phyloP scores from a whole-genome alignment of 2,888 invertebrate species.

The Agriopis aurantiaria region DNA sequence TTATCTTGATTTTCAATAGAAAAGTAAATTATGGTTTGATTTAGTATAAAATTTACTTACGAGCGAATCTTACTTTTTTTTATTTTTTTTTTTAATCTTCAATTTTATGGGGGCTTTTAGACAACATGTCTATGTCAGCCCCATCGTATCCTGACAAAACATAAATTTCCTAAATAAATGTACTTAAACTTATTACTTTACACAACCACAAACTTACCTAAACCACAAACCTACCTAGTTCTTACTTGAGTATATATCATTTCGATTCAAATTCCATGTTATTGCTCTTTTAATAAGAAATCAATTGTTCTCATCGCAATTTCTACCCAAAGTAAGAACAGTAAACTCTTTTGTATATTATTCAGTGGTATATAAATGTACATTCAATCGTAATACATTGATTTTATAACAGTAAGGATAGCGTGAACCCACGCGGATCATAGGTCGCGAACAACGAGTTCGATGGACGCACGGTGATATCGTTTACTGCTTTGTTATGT shows the following conservation, averaged over 20 bases:
- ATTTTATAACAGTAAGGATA: constrained; percentile 31
- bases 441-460: constrained; percentile 68
- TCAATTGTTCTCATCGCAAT: background rate
- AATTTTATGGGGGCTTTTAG: no score
- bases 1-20: no score
- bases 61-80: no score
- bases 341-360: constrained; percentile 6
- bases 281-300: background rate
- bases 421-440: constrained; percentile 51
- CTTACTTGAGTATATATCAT: background rate
- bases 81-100: no score
- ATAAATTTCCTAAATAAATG: no score
- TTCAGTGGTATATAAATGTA: background rate
- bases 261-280: background rate
- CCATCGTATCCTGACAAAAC: no score
- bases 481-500: constrained; percentile 52
- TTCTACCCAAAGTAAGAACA: background rate
- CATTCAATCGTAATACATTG: constrained; percentile 4
- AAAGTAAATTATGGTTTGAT: no score
- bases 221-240: no score
- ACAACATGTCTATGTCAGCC: no score
- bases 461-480: constrained; percentile 66
- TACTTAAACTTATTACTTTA: no score
- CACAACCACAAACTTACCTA: no score
- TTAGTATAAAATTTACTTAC: no score